Evolutionary conservation across 2,888 invertebrate species (phyloP).

Genomic region (Melanargia galathea): DNA sequence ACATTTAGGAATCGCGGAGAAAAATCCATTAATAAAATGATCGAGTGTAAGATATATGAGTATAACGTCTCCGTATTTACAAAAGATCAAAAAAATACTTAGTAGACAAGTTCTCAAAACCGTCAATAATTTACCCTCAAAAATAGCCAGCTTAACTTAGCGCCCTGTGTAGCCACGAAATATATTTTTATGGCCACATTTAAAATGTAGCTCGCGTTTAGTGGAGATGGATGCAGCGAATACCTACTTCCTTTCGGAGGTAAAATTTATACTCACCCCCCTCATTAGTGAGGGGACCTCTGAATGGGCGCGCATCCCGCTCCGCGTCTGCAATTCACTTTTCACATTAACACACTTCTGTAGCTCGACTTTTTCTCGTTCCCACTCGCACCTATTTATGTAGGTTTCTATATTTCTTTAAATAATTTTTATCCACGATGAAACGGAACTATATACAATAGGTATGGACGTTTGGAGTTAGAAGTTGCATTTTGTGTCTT

Average conservation of each 20-base stretch:
- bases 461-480: too few species aligned
- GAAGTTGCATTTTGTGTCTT: too few species aligned
- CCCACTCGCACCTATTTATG: not conserved
- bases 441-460: too few species aligned
- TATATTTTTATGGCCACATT: constrained; percentile 40
- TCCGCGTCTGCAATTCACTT: constrained; percentile 46
- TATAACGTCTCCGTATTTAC: too few species aligned
- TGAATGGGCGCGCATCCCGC: constrained; percentile 47
- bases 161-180: constrained; percentile 36
- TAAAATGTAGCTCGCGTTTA: constrained; percentile 42
- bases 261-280: constrained; percentile 45
- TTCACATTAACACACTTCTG: constrained; percentile 41
- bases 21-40: too few species aligned
- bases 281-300: constrained; percentile 48
- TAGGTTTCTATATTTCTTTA: not conserved
- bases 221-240: constrained; percentile 44
- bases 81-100: too few species aligned
- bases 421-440: too few species aligned
- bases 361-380: constrained; percentile 1
- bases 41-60: too few species aligned
- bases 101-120: too few species aligned
- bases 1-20: too few species aligned
- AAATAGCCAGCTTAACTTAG: constrained; percentile 16
- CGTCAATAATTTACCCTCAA: too few species aligned
- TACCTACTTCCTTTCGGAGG: constrained; percentile 46